Evolutionary conservation across 2,888 invertebrate species (phyloP), one percentile per base, ranked within the genome.

Genomic region (Dioctria linearis): DNA sequence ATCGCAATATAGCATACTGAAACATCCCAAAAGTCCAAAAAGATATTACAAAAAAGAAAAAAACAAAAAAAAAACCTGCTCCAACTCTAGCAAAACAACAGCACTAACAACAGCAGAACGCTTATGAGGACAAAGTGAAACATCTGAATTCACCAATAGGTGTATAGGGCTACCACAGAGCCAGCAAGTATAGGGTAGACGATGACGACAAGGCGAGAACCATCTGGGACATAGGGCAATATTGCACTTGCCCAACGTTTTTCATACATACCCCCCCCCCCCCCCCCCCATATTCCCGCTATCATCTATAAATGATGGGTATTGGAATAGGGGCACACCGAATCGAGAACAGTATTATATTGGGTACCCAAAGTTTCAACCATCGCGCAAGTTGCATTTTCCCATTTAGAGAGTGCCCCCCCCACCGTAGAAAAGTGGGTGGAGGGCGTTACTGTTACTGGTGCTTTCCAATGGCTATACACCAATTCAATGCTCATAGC

Each of bases 361-460:
- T 61, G 75, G 75, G 37, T 37, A 39, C n/a, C 71, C 79, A 67
- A 66, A 42, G 67, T 79, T 80, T 75, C 80, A 67, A 83, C 80
- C 81, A 84, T 81, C 83, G 84, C 83, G 83, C 84, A 84, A 84
- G 83, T 84, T 84, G 84, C 84, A 84, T 83, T 84, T 82, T 82
- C 83, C 81, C 79, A 82, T 83, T 49, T 73, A 79, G 25, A 25
- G 2, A 25, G 80, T 65, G 82, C 25, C 25, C 81, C 81, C 81
- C 81, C 82, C 80, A 80, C 80, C 80, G 73, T 78, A 69, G 76
- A 61, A 63, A 65, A 75, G 71, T 82, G 82, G 83, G 82, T 88
- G 87, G 88, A 86, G 85, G 85, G 85, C 84, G 84, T 84, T 84
- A 78, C 83, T 83, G 84, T 84, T 84, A 78, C 83, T 83, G 83